Evolutionary conservation across 1,140 invertebrate genomes (phyloP), one percentile per base, ranked within the genome.

Genomic region (Plodia interpunctella): DNA sequence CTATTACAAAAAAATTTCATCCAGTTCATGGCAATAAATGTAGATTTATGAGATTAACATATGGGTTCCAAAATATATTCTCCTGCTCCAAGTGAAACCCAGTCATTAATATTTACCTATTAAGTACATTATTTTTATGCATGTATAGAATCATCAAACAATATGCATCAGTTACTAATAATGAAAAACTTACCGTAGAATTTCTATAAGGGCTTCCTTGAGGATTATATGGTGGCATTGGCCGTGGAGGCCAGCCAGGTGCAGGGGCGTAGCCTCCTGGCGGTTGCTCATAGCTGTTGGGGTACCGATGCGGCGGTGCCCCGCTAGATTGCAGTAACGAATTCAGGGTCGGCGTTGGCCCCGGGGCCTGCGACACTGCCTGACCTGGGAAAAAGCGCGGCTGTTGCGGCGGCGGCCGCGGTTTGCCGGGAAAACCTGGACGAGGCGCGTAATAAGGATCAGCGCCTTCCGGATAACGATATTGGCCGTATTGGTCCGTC

Each of bases 321-420:
- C 95, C 95, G 72, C 95, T 95, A 30, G 95, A 94, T 87, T 97
- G 96, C 35, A 97, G 91, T 70, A 98, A 90, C 74, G 97, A 96
- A 88, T 98, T 98, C 59, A 98, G 90, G 25, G 97, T 98, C 51
- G 97, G 97, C 49, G 97, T 98, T 15, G 96, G 96, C 52, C 96
- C 95, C 61, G 94, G 93, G 56, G 95, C 94, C 80, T 96, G 95
- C 19, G 93, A 92, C 68, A 93, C 92, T 61, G 90, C 91, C 74
- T 94, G 93, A 60, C 93, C 93, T 53, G 93, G 92, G 62, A 94
- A 90, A 65, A 92, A 92, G 54, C 92, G 90, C 71, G 91, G 91
- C 60, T 90, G 91, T 57, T 79, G 87, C 62, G 83, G 82, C 44
- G 74, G 74, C 11, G 82, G 82, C 63, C 83, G 73, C 68, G 83